phyloP scores from a whole-genome alignment of 2,113 vertebrate genomes.

The Sebastes fasciatus region DNA sequence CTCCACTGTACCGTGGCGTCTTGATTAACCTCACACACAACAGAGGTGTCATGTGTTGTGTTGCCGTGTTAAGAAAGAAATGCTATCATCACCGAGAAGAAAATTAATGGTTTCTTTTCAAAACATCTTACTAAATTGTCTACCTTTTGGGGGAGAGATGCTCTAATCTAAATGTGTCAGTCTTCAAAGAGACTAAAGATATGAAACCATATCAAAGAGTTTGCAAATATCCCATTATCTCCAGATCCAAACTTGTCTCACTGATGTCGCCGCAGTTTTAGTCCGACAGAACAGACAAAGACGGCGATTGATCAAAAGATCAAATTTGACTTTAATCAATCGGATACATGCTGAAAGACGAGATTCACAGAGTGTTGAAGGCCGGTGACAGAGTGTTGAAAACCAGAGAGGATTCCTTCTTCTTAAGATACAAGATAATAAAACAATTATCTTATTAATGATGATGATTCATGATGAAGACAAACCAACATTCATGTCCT shows the following conservation, averaged over 20 bases:
- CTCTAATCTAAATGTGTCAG: background rate
- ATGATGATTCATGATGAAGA: background rate
- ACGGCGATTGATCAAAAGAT: conserved; percentile 11
- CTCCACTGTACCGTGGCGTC: conserved; percentile 24
- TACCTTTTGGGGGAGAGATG: background rate
- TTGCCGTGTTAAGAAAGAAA: conserved; percentile 12
- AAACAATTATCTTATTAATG: no score
- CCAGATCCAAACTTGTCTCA: conserved; percentile 13
- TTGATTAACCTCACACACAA: conserved; percentile 41
- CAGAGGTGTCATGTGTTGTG: conserved; percentile 41
- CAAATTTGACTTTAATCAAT: conserved; percentile 8
- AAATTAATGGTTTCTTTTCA: background rate
- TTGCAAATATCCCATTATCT: background rate
- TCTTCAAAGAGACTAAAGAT: background rate
- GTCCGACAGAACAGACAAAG: background rate
- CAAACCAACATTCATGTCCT: background rate
- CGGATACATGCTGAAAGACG: background rate
- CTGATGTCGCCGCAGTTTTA: background rate
- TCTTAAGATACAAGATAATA: no score
- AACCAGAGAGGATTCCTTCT: no score
- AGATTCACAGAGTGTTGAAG: conserved; percentile 7
- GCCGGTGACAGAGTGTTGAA: background rate
- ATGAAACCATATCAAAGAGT: background rate
- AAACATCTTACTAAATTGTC: background rate
- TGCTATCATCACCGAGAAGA: background rate